Evolutionary conservation across 2,113 vertebrate genomes (phyloP).

Genomic region (Cephalopholis sonnerati): DNA sequence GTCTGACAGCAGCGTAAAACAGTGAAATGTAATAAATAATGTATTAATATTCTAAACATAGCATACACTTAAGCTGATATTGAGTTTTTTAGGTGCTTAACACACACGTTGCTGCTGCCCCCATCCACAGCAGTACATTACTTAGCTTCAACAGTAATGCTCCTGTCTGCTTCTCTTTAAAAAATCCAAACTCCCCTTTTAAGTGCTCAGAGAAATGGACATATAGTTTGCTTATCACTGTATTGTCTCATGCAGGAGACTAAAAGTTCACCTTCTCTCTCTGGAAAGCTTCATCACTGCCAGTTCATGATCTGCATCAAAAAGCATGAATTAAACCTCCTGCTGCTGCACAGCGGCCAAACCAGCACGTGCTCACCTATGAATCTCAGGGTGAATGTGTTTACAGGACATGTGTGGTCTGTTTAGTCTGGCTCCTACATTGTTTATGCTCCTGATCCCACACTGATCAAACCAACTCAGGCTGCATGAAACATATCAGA

Average conservation of each 20-base stretch:
- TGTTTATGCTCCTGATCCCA: constrained; percentile 72
- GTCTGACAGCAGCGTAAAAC: no score
- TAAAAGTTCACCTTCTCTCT: background rate
- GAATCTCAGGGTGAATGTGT: constrained; percentile 47
- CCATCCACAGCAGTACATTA: no score
- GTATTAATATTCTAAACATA: no score
- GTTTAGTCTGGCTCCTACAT: constrained; percentile 81
- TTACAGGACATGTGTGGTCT: constrained; percentile 78
- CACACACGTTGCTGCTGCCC: no score
- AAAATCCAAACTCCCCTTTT: no score
- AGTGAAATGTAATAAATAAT: no score
- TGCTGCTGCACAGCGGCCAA: constrained; percentile 11
- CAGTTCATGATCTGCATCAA: constrained; percentile 26
- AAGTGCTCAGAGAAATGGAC: background rate
- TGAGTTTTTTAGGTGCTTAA: no score
- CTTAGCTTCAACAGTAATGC: no score
- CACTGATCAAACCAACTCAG: constrained; percentile 32
- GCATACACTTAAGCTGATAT: no score
- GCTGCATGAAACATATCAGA: constrained; percentile 38
- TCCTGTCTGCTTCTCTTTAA: no score
- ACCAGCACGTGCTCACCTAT: constrained; percentile 56
- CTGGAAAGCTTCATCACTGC: constrained; percentile 4
- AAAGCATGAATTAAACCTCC: constrained; percentile 51
- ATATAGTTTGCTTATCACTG: background rate
- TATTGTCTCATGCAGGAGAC: background rate